Percentiles rank a stretch among this genome's conserved stretches.
Conservation (phyloP, 2,113 vertebrate genomes). For the Spermophilus dauricus region DNA sequence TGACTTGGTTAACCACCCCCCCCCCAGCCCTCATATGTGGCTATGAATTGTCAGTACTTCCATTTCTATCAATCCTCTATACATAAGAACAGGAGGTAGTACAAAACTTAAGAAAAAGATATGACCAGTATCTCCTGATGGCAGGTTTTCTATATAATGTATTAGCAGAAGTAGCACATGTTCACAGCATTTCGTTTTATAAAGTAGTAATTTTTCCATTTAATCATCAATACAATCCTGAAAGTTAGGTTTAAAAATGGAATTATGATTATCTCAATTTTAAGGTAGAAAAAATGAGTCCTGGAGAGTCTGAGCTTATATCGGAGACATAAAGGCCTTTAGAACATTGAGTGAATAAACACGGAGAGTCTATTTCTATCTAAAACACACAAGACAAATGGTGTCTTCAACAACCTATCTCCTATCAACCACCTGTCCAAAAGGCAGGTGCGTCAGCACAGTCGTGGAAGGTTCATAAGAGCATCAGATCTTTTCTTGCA, state of each 20-base stretch:
- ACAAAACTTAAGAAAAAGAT: background rate
- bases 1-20: background rate
- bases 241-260: background rate
- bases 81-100: background rate
- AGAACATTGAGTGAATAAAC: background rate
- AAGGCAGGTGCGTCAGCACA: constrained; percentile 72
- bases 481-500: constrained; percentile 56
- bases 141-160: background rate
- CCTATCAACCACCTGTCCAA: background rate
- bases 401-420: constrained; percentile 8
- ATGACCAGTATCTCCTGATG: background rate
- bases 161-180: background rate
- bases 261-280: constrained; percentile 11
- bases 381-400: background rate
- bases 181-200: background rate
- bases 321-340: constrained; percentile 14
- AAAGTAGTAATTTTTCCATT: constrained; percentile 22
- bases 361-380: constrained; percentile 53
- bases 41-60: background rate
- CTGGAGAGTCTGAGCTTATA: constrained; percentile 17
- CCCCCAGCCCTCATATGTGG: background rate
- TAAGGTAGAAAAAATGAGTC: constrained; percentile 22
- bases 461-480: constrained; percentile 58
- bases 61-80: background rate
- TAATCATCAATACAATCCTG: constrained; percentile 46